Evolutionary conservation across 2,888 invertebrate species (phyloP).

Genomic region (Sphaerophoria taeniata): DNA sequence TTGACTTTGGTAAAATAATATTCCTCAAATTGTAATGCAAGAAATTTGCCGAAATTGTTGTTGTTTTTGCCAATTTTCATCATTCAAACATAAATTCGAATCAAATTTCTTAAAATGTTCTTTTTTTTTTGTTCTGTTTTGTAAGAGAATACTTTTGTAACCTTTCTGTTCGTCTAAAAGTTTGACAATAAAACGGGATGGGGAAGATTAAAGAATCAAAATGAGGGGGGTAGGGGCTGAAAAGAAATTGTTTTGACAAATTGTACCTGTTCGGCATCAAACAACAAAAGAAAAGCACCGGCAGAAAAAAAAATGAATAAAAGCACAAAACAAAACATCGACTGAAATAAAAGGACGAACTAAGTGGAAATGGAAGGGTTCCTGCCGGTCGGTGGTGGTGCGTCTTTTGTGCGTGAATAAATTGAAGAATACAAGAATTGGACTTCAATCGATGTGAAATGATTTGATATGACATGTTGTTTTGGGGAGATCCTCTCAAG

Average conservation of each 20-base stretch:
- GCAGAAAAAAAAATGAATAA: slow-evolving; percentile 6
- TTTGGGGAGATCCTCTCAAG: slow-evolving; percentile 9
- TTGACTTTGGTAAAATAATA: slow-evolving; percentile 63
- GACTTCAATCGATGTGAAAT: slow-evolving; percentile 61
- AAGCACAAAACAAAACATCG: slow-evolving; percentile 31
- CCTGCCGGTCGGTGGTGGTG: not conserved
- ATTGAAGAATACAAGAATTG: slow-evolving; percentile 47
- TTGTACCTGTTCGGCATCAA: slow-evolving; percentile 71
- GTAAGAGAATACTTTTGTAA: slow-evolving; percentile 58
- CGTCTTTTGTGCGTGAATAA: slow-evolving; percentile 46
- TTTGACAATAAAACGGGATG: not conserved
- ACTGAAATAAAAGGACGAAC: slow-evolving; percentile 54
- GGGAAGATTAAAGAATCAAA: not conserved
- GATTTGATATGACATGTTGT: slow-evolving; percentile 60
- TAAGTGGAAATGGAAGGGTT: slow-evolving; percentile 12
- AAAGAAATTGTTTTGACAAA: slow-evolving; percentile 72
- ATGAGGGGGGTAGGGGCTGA: not conserved
- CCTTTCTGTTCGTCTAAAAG: slow-evolving; percentile 36
- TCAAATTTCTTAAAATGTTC: slow-evolving; percentile 67
- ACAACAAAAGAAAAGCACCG: slow-evolving; percentile 38
- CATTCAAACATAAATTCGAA: slow-evolving; percentile 52
- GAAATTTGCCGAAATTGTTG: slow-evolving; percentile 25
- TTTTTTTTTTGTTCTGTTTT: slow-evolving; percentile 10
- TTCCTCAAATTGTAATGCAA: slow-evolving; percentile 64
- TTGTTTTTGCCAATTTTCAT: slow-evolving; percentile 20